Evolutionary conservation across 2,113 vertebrate genomes (phyloP).

Genomic region (Cyanoliseus patagonus): DNA sequence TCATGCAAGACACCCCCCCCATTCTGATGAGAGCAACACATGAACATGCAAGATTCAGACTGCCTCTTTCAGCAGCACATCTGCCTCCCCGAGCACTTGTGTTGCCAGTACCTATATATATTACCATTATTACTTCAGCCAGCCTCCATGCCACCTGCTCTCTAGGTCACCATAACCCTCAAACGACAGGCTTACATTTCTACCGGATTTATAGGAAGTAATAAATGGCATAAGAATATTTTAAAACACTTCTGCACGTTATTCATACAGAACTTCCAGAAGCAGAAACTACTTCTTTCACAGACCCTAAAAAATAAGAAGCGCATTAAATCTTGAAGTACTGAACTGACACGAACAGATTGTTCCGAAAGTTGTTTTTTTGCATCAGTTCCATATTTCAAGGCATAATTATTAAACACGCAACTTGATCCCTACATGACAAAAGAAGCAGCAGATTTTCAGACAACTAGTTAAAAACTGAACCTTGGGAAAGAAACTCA

Average conservation of each 20-base stretch:
- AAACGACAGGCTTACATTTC: not conserved
- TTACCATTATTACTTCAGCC: not conserved
- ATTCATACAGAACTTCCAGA: not conserved
- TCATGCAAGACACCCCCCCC: not conserved
- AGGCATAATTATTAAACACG: constrained; percentile 32
- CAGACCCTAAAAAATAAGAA: not conserved
- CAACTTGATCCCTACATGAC: constrained; percentile 1
- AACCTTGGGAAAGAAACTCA: not conserved
- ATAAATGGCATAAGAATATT: not conserved
- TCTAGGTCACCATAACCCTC: constrained; percentile 12
- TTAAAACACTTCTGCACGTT: not conserved
- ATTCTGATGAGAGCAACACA: not conserved
- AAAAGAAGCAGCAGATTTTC: constrained; percentile 34
- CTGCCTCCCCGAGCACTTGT: not conserved
- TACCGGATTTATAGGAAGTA: not conserved
- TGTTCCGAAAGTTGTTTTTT: constrained; percentile 30
- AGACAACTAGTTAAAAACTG: not conserved
- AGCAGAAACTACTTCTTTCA: not conserved
- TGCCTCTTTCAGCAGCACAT: not conserved
- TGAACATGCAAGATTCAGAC: not conserved
- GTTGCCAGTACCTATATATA: not conserved
- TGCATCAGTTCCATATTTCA: not conserved
- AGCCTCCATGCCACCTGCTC: constrained; percentile 2
- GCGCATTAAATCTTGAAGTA: not conserved
- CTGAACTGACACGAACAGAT: constrained; percentile 36